Evolutionary conservation across 1,140 invertebrate genomes (phyloP).

Genomic region (Bombyx mori): ASM3026992v2 NC_085129.1:9245501-9246000

Average conservation of each 20-base stretch:
- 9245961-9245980: constrained; percentile 22
- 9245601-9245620: constrained; percentile 20
- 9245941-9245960: constrained; percentile 15
- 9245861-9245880: no score
- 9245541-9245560: constrained; percentile 17
- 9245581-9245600: constrained; percentile 10
- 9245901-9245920: no score
- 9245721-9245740: constrained; percentile 12
- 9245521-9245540: constrained; percentile 14
- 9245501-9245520: constrained; percentile 19
- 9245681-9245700: constrained; percentile 21
- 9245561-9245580: constrained; percentile 20
- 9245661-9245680: constrained; percentile 18
- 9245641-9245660: constrained; percentile 15
- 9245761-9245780: no score
- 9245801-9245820: no score
- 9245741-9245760: background rate
- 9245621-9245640: constrained; percentile 24
- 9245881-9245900: no score
- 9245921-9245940: constrained; percentile 1
- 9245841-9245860: no score
- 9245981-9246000: constrained; percentile 30
- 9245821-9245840: no score
- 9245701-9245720: constrained; percentile 15
- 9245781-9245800: no score